Conservation (phyloP, 2,888 invertebrate genomes). For the Apocheima hispidaria region DNA sequence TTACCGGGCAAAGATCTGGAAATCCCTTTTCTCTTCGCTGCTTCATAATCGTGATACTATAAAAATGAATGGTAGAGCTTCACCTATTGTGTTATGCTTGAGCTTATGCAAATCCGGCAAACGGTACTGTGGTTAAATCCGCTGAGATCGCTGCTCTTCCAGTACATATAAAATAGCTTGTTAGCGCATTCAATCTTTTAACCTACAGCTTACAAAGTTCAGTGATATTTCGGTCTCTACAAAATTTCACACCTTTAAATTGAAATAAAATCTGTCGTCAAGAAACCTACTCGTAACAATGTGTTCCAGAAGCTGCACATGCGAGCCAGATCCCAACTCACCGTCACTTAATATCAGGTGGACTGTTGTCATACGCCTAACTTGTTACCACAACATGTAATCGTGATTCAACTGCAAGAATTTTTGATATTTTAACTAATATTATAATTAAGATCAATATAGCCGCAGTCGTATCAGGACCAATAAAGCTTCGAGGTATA, state of each 20-base stretch:
- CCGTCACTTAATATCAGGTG: too few species aligned
- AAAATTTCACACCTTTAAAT: neutral
- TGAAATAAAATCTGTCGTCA: neutral
- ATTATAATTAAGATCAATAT: too few species aligned
- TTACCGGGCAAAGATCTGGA: conserved; percentile 14
- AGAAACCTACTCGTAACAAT: neutral
- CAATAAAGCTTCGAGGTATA: too few species aligned
- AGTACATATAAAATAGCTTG: conserved; percentile 1
- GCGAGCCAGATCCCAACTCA: neutral
- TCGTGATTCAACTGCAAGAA: too few species aligned
- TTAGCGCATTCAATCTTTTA: neutral
- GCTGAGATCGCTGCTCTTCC: conserved; percentile 17
- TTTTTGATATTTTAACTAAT: too few species aligned
- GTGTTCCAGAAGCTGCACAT: neutral
- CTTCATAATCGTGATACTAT: conserved; percentile 25
- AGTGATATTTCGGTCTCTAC: neutral
- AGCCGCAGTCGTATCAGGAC: too few species aligned
- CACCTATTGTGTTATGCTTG: conserved; percentile 24
- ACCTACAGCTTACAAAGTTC: neutral
- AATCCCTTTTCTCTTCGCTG: conserved; percentile 11
- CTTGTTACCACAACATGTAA: too few species aligned
- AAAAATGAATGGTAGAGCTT: conserved; percentile 26
- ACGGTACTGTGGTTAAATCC: conserved; percentile 1
- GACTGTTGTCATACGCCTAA: too few species aligned
- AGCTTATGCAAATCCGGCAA: conserved; percentile 29